Base-by-base conservation (phyloP, 1,140 invertebrate species). In the Camponotus floridanus region DNA sequence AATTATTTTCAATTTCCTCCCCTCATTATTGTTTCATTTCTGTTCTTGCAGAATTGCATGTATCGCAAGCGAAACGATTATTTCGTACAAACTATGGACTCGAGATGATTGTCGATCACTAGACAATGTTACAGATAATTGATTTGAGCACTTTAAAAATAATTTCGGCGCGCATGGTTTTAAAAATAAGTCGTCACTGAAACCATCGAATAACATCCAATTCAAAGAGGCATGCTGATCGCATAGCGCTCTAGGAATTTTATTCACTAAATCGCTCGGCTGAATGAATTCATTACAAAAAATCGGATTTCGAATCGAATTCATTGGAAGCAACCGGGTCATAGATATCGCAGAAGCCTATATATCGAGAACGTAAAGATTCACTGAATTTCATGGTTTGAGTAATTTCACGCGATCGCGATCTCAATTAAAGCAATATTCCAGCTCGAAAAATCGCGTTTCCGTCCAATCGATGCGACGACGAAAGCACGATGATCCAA, bases 331-430 rank as follows among this genome's bases (percentile, higher is more conserved):
- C 79, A 39, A 26, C 42, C 68, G 39, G 79, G 68, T 83, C 68
- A 48, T 62, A 62, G 79, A 83, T 83, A 83, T 83, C 68, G 68
- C 39, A 68, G 21, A 7, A 31, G 21, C 39, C 68, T 83, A 61
- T 83, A 83, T 48, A 83, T n/a, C 26, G 68, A 61, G 57, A 36
- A 83, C 79, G 79, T 83, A 74, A 83, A 83, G 79, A 83, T 55
- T 74, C 79, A 83, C 68, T 83, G 79, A 83, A 83, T 83, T 83
- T 83, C 79, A 83, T 83, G 79, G 79, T 83, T 83, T 83, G 79
- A 83, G 79, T 83, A 83, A 83, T 83, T 83, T 83, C 79, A 83
- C 79, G 79, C 79, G 79, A 83, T 83, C 79, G 79, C 79, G 79
- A 74, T 83, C 79, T 83, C 79, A 83, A 83, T 83, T 83, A 83